Conservation (phyloP, 2,888 invertebrate species). For the Osedax frankpressi region DNA sequence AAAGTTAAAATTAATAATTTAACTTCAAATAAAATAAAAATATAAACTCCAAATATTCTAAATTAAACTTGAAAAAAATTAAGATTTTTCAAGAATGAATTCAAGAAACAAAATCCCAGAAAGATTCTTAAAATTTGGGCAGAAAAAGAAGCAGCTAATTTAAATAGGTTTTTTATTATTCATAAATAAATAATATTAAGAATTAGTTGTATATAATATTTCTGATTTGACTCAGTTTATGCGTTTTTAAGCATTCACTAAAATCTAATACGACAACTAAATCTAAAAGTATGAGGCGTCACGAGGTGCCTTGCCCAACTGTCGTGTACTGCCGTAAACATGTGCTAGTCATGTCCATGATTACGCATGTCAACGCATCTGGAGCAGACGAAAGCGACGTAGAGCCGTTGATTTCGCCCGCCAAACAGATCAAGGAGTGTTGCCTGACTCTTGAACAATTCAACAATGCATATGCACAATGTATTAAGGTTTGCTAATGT, state of each 20-base stretch:
- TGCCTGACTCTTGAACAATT: slow-evolving; percentile 43
- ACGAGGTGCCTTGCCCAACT: slow-evolving; percentile 51
- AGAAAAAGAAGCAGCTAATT: slow-evolving; percentile 54
- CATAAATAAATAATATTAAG: not conserved
- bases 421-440: slow-evolving; percentile 52
- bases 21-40: not conserved
- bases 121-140: slow-evolving; percentile 55
- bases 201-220: too few species aligned
- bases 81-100: slow-evolving; percentile 52
- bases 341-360: slow-evolving; percentile 53
- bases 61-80: too few species aligned
- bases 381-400: slow-evolving; percentile 50
- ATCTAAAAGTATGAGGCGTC: too few species aligned
- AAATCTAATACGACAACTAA: too few species aligned
- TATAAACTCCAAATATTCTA: too few species aligned
- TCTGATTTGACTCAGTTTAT: too few species aligned
- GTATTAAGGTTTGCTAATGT: slow-evolving; percentile 38
- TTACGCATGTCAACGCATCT: slow-evolving; percentile 29
- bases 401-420: too few species aligned
- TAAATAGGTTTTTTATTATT: slow-evolving; percentile 44
- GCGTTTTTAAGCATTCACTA: too few species aligned
- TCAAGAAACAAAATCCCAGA: slow-evolving; percentile 51
- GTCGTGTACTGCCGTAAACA: slow-evolving; percentile 52
- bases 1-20: too few species aligned
- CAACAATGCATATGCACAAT: slow-evolving; percentile 49